Conservation (phyloP, 2,113 vertebrate genomes). For the Burhinus bistriatus region DNA sequence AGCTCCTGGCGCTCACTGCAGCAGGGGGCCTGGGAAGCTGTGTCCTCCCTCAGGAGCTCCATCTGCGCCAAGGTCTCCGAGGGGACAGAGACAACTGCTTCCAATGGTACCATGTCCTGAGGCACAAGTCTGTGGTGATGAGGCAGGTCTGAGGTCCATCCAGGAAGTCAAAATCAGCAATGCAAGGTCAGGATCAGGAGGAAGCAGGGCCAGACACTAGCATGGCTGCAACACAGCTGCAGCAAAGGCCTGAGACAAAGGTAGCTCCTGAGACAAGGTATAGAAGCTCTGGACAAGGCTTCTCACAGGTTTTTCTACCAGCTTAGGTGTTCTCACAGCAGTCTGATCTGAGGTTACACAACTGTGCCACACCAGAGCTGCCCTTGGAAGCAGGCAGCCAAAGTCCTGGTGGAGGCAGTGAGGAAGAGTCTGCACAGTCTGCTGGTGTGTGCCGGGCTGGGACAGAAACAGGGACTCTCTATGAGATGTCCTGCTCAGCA, state of each 20-base stretch:
- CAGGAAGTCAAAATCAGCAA: not conserved
- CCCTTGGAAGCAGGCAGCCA: not conserved
- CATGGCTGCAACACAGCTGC: not conserved
- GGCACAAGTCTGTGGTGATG: not conserved
- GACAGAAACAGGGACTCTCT: not conserved
- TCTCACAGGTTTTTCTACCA: not conserved
- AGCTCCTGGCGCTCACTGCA: not conserved
- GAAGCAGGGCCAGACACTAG: not conserved
- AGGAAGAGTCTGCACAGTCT: not conserved
- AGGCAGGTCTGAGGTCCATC: not conserved
- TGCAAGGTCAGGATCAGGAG: not conserved
- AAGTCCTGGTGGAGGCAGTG: accelerated
- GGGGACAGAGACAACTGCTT: not conserved
- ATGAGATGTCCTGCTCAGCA: not conserved
- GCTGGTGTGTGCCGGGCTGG: accelerated
- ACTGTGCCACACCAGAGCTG: not conserved
- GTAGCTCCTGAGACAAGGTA: not conserved
- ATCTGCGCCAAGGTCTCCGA: not conserved
- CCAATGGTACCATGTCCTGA: not conserved
- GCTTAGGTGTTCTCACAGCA: not conserved
- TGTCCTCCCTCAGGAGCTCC: not conserved
- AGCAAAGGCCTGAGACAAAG: not conserved
- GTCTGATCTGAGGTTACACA: not conserved
- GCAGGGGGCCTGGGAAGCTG: not conserved
- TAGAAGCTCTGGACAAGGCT: not conserved